Conservation (phyloP, 1,140 invertebrate species). For the Hypothenemus hampei region DNA sequence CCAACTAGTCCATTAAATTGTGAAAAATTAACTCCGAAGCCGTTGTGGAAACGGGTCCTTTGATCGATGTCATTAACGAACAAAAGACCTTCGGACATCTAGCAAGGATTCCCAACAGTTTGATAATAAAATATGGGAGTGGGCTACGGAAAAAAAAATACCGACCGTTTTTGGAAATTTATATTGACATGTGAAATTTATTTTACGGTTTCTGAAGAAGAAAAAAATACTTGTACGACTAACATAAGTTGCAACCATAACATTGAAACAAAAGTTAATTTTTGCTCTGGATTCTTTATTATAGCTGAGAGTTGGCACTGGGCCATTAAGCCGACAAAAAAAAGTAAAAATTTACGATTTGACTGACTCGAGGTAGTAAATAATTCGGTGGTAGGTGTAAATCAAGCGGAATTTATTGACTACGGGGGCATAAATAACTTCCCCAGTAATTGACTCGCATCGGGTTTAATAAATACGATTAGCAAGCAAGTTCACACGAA, state of each 20-base stretch:
- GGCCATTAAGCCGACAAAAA: constrained; percentile 14
- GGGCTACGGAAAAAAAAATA: too few relatives aligned
- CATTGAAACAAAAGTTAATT: constrained; percentile 1
- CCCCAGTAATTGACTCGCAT: constrained; percentile 34
- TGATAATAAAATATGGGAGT: too few relatives aligned
- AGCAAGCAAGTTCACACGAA: constrained; percentile 35
- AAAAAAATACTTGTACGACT: too few relatives aligned
- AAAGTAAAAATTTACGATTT: constrained; percentile 20
- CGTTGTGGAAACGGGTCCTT: constrained; percentile 4
- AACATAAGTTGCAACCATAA: neutral
- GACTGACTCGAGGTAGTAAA: constrained; percentile 23
- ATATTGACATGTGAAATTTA: too few relatives aligned
- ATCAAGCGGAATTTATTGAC: constrained; percentile 28
- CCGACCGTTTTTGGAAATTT: too few relatives aligned
- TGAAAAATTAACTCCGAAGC: constrained; percentile 8
- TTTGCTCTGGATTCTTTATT: too few relatives aligned
- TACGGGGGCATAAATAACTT: constrained; percentile 25
- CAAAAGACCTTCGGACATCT: constrained; percentile 1
- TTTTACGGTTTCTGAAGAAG: too few relatives aligned
- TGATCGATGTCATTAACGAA: constrained; percentile 10
- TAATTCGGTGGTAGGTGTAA: constrained; percentile 22
- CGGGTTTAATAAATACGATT: constrained; percentile 37
- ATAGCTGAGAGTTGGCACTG: constrained; percentile 4
- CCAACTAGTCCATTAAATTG: constrained; percentile 10
- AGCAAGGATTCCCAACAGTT: too few relatives aligned